These are phyloP conservation scores for Amiota minor DNA, from an alignment of 2,888 invertebrate species.

Conservation along the genomic window DNA sequence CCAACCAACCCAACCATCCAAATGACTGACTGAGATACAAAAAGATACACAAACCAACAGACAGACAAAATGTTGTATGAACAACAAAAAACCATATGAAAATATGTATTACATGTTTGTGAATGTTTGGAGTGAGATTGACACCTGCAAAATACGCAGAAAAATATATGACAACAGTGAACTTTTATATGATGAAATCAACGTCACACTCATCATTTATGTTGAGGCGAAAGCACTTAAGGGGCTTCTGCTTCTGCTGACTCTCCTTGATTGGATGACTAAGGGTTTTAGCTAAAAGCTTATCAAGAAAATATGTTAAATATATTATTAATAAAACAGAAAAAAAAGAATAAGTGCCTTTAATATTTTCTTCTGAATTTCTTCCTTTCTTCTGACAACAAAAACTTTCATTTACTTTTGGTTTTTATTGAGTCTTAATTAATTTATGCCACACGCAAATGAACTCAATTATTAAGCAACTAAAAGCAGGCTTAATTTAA, in stretches of 20 bases:
- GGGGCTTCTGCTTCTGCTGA: no score
- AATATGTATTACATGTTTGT: no score
- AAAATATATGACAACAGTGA: conserved; percentile 41
- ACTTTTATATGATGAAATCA: no score
- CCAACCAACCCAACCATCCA: conserved; percentile 46
- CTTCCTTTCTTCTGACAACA: not conserved
- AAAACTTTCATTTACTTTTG: no score
- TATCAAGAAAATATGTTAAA: conserved; percentile 6
- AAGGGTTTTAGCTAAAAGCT: conserved; percentile 20
- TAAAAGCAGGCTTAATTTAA: not conserved
- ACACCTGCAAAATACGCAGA: conserved; percentile 68
- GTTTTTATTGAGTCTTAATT: conserved; percentile 42
- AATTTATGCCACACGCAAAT: conserved; percentile 37
- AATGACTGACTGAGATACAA: conserved; percentile 35
- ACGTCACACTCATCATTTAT: no score
- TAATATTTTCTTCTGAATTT: not conserved
- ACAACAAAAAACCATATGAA: conserved; percentile 17
- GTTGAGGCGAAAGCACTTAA: no score
- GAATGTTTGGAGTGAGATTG: conserved; percentile 38
- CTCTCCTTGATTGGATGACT: no score
- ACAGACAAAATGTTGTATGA: conserved; percentile 32
- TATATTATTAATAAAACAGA: conserved; percentile 30
- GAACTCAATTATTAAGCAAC: conserved; percentile 10
- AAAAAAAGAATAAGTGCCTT: not conserved
- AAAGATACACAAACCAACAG: conserved; percentile 39